Evolutionary conservation across 2,113 vertebrate genomes (phyloP).

Genomic region (Elanus axillaris): DNA sequence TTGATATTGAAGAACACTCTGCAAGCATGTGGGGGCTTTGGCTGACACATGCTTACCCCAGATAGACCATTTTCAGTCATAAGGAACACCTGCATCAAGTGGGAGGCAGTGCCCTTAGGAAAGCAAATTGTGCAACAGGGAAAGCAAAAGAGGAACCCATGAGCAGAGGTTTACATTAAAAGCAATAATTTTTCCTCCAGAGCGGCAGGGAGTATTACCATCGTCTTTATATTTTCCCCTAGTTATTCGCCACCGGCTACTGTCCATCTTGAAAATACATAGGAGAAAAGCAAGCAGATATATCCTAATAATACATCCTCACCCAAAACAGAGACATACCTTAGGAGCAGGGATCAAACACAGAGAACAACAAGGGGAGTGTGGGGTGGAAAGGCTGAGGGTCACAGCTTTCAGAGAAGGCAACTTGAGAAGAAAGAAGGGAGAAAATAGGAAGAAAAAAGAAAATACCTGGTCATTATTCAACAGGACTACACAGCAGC

Average conservation of each 20-base stretch:
- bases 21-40: not conserved
- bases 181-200: not conserved
- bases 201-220: not conserved
- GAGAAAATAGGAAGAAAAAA: not conserved
- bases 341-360: not conserved
- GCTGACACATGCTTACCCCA: not conserved
- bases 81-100: constrained; percentile 12
- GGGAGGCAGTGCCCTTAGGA: constrained; percentile 18
- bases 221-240: not conserved
- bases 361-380: not conserved
- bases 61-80: not conserved
- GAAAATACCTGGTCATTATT: not conserved
- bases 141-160: not conserved
- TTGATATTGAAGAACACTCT: not conserved
- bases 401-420: not conserved
- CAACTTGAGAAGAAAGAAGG: not conserved
- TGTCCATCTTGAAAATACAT: not conserved
- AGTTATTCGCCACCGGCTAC: not conserved
- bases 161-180: not conserved
- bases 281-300: not conserved
- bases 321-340: not conserved
- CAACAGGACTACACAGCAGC: not conserved
- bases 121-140: not conserved
- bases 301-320: not conserved
- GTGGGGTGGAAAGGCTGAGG: not conserved